Conservation (phyloP, 2,113 vertebrate genomes). For the Oryzias javanicus region DNA sequence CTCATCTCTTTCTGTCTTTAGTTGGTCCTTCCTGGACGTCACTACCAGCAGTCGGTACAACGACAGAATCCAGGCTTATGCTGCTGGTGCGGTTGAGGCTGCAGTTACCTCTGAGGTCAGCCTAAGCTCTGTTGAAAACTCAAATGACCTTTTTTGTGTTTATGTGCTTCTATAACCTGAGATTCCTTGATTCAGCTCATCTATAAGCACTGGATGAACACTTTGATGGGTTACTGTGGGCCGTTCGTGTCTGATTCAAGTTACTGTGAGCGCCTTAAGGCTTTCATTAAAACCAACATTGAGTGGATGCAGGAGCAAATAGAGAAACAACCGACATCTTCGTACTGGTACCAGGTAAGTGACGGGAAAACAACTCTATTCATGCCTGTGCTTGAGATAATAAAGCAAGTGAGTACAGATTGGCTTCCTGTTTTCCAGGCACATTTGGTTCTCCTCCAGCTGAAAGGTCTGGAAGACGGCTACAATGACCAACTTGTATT, state of each 20-base stretch:
- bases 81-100: slow-evolving; percentile 88
- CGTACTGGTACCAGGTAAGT: slow-evolving; percentile 93
- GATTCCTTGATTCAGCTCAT: slow-evolving; percentile 79
- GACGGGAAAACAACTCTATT: no score
- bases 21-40: slow-evolving; percentile 90
- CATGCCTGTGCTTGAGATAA: no score
- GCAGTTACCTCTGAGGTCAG: slow-evolving; percentile 82
- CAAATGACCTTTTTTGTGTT: neutral
- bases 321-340: slow-evolving; percentile 42
- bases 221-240: slow-evolving; percentile 87
- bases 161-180: neutral
- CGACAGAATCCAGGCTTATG: slow-evolving; percentile 91
- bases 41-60: slow-evolving; percentile 79
- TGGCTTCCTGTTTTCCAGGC: slow-evolving; percentile 73
- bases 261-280: slow-evolving; percentile 87
- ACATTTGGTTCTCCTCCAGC: slow-evolving; percentile 86
- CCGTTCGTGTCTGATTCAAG: slow-evolving; percentile 77
- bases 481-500: slow-evolving; percentile 79
- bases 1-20: slow-evolving; percentile 43
- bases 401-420: neutral
- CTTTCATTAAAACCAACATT: slow-evolving; percentile 84
- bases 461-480: slow-evolving; percentile 92
- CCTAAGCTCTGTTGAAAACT: neutral
- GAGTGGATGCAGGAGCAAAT: slow-evolving; percentile 86
- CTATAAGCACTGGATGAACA: slow-evolving; percentile 98